Evolutionary conservation across 2,888 invertebrate species (phyloP), one percentile per base, ranked within the genome.

Genomic region (Drosophila subquinaria): DNA sequence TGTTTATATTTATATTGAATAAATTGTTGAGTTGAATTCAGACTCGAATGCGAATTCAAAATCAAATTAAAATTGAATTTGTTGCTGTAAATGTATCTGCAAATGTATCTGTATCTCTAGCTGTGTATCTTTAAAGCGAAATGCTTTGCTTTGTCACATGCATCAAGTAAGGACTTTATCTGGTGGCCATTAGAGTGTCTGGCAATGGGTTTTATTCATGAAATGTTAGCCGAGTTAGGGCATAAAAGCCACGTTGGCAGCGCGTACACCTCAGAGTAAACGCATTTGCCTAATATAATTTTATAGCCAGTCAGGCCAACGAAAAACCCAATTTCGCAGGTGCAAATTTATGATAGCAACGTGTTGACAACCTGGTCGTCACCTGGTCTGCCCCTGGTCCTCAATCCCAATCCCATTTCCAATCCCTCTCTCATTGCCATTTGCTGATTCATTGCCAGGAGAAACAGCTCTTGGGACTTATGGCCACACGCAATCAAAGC

Each of bases 281-380:
- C 76, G 47, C 64, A 68, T 82, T 85, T 76, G 62, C 57, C 51
- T 73, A 88, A 82, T 80, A 82, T 73, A 69, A 85, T 88, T 85
- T 85, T 76, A 82, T 79, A 64, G 71, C 79, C 62, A 10, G 45
- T 1, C 36, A 36, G 36, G 50, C 52, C 52, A 55, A 62, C 36
- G 73, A 38, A 68, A 73, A 87, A 87, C 70, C 66, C 68, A 83
- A 81, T 81, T 81, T 86, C 51, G 51, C 62, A 79, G 71, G 82
- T 71, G 72, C 45, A 64, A 82, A 81, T 87, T 82, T 85, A 82
- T 76, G 85, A 72, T 72, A 42, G 79, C 80, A 85, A 87, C 73
- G 84, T 77, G 83, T 83, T 83, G 87, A 73, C 70, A 73, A 73
- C 63, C 27, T 27, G 27, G 55, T 50, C 43, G 60, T 11, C 75